Evolutionary conservation across 2,888 invertebrate genomes (phyloP), one percentile per base, ranked within the genome.

Genomic region (Helobdella robusta): DNA sequence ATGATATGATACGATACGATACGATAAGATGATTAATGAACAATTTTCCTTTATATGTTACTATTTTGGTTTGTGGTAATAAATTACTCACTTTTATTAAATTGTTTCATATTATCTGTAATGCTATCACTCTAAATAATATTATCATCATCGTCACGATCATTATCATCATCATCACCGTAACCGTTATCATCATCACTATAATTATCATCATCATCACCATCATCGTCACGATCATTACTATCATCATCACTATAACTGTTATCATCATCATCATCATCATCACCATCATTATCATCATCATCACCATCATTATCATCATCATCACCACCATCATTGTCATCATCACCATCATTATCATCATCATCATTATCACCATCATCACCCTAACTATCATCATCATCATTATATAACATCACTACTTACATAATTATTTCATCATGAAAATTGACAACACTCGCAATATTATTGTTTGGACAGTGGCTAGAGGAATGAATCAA

Each of bases 181-280:
- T 28, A 11, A 66, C 11, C 44, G 66, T 35, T 56, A 66, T 35
- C 44, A 67, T 35, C 25, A 66, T 28, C 35, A 66, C 35, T 36
- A 66, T 35, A 44, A 66, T 35, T 56, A 66, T 35, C 40, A 59
- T 28, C 44, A 66, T 11, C 25, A 66, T 35, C 34, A 67, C 46
- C 46, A 66, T 28, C 28, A 66, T 35, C 30, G 66, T 11, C 34
- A 66, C 11, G 18, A 66, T 35, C 46, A 66, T 35, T 8, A 66
- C 32, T 28, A 66, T 46, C 44, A 66, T 28, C 44, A 66, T 35
- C 40, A 66, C 46, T 56, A 66, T 35, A 44, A 59, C 46, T 36
- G 54, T 11, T 56, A 66, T 35, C 25, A 66, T 23, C 35, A 59
- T 23, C 35, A 59, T 23, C 35, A 59, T 23, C 35, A 59, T 23